These are phyloP conservation scores for Theonella swinhoei DNA, from an alignment of 37 sponge, comb jelly and placozoan species.

Conservation along the genomic window DNA sequence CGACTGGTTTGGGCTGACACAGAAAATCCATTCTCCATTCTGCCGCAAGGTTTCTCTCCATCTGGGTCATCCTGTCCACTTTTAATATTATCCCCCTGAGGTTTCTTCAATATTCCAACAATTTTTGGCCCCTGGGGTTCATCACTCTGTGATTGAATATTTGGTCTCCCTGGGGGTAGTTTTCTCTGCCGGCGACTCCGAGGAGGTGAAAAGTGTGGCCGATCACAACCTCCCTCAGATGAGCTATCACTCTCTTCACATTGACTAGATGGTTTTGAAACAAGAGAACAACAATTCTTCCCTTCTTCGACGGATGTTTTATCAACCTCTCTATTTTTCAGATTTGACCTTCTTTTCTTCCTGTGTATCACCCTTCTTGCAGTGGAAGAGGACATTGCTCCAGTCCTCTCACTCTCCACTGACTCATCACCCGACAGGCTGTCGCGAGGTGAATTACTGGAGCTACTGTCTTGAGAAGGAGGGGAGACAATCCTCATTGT, in stretches of 20 bases:
- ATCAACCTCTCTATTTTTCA: too few species aligned
- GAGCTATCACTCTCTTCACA: background rate
- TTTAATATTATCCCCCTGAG: background rate
- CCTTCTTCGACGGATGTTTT: too few species aligned
- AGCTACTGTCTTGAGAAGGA: background rate
- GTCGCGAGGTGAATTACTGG: background rate
- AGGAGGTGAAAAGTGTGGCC: background rate
- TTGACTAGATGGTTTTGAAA: background rate
- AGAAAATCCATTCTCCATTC: background rate
- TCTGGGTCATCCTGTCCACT: background rate
- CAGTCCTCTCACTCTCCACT: background rate
- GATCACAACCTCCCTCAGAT: background rate
- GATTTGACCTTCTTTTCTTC: background rate
- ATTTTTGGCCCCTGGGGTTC: conserved; percentile 10
- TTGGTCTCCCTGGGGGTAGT: background rate
- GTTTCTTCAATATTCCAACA: conserved; percentile 59
- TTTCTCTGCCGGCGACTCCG: background rate
- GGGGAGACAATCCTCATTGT: background rate
- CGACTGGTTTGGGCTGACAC: background rate
- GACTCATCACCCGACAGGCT: background rate
- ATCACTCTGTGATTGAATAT: too few species aligned
- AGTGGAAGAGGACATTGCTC: background rate
- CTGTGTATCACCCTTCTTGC: background rate
- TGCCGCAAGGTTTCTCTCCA: background rate
- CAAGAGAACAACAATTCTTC: too few species aligned